phyloP scores from a whole-genome alignment of 2,797 vertebrate species.

The Xenentodon cancila region DNA sequence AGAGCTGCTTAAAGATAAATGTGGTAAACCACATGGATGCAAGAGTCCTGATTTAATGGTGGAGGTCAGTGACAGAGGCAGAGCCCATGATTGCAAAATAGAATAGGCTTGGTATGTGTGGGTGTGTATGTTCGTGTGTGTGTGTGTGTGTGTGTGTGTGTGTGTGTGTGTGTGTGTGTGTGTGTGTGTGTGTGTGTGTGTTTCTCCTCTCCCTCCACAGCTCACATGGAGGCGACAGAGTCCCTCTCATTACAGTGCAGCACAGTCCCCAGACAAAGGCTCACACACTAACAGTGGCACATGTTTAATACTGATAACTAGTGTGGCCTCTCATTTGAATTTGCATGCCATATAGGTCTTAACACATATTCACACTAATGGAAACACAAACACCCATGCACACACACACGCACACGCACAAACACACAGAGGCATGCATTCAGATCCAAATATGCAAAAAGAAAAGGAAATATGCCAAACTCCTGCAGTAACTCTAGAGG shows the following conservation, averaged over 20 bases:
- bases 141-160: slow-evolving; percentile 40
- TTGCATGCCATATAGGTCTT: slow-evolving; percentile 60
- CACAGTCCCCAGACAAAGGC: slow-evolving; percentile 80
- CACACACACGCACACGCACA: slow-evolving; percentile 19
- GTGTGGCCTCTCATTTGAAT: slow-evolving; percentile 76
- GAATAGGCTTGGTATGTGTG: slow-evolving; percentile 8
- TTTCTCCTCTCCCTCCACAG: slow-evolving; percentile 74
- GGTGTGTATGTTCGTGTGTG: slow-evolving; percentile 5
- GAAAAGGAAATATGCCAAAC: slow-evolving; percentile 6
- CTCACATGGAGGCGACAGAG: slow-evolving; percentile 80
- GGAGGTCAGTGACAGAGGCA: slow-evolving; percentile 50
- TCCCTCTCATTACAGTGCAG: slow-evolving; percentile 80
- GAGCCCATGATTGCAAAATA: slow-evolving; percentile 49
- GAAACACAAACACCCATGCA: slow-evolving; percentile 13
- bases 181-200: slow-evolving; percentile 39
- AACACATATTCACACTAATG: slow-evolving; percentile 45
- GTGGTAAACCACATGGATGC: slow-evolving; percentile 18
- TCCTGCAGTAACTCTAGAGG: slow-evolving; percentile 28
- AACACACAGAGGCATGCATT: slow-evolving; percentile 17
- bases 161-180: slow-evolving; percentile 45
- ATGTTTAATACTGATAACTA: slow-evolving; percentile 81
- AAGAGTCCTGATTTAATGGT: slow-evolving; percentile 45
- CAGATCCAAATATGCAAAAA: slow-evolving; percentile 9
- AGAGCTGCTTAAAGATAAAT: background rate
- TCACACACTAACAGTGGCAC: slow-evolving; percentile 57